Percentiles rank a stretch among this genome's conserved stretches.
phyloP scores from a whole-genome alignment of 2,888 invertebrate genomes.

The Agapostemon virescens region DNA sequence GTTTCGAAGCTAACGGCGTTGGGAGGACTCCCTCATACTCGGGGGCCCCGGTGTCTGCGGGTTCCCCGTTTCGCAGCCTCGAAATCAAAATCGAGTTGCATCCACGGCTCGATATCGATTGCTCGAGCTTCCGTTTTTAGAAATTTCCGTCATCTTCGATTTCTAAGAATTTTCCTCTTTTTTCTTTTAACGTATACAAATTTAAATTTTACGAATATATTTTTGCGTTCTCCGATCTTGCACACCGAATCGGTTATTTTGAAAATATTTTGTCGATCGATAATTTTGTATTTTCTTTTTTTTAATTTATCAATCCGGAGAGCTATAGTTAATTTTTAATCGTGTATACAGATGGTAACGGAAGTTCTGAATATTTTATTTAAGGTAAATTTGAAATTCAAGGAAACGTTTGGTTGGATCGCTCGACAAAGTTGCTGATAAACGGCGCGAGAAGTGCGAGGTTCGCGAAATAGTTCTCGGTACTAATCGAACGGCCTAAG shows the following conservation, averaged over 20 bases:
- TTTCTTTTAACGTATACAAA: background rate
- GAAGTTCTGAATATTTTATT: background rate
- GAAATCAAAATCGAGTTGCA: constrained; percentile 41
- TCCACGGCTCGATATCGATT: constrained; percentile 15
- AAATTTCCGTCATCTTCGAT: background rate
- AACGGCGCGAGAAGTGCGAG: constrained; percentile 36
- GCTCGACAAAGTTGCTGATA: constrained; percentile 44
- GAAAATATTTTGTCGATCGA: background rate
- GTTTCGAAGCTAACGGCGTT: constrained; percentile 70
- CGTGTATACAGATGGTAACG: background rate
- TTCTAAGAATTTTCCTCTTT: background rate
- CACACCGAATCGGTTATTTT: background rate
- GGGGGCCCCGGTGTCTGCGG: constrained; percentile 60
- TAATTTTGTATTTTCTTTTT: background rate
- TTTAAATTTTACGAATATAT: background rate
- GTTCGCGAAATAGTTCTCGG: constrained; percentile 35
- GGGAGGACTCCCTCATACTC: constrained; percentile 61
- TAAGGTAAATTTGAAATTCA: background rate
- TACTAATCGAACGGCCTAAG: constrained; percentile 22
- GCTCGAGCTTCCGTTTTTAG: background rate
- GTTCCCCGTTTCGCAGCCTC: constrained; percentile 55
- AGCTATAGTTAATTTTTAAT: background rate
- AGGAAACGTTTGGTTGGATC: constrained; percentile 2
- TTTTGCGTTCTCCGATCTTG: background rate
- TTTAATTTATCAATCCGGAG: background rate